These are phyloP conservation scores for Sylvilagus bachmani DNA, from an alignment of 2,113 vertebrate genomes.

Conservation along the genomic window DNA sequence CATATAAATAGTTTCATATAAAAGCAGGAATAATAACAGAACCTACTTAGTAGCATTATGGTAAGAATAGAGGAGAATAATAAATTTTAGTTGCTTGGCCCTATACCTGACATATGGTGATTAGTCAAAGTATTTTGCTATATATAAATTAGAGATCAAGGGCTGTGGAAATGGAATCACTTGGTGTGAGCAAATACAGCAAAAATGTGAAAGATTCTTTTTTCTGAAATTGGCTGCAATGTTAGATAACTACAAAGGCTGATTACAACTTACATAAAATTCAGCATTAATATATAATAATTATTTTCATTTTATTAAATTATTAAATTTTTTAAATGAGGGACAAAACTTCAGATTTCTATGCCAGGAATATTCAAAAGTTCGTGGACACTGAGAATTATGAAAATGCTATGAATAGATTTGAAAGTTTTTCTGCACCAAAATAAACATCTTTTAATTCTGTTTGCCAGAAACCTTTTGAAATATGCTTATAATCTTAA, in stretches of 20 bases:
- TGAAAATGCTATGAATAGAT: too few species aligned
- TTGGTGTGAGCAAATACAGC: neutral
- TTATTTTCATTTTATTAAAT: neutral
- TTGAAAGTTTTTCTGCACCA: too few species aligned
- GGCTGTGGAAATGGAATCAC: neutral
- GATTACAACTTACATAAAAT: constrained; percentile 11
- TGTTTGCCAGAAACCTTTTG: too few species aligned
- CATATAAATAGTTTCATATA: constrained; percentile 27
- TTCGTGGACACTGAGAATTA: too few species aligned
- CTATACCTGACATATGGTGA: neutral
- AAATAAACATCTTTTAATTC: too few species aligned
- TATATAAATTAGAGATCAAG: constrained; percentile 3
- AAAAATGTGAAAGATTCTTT: neutral
- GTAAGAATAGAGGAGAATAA: constrained; percentile 14
- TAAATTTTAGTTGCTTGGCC: constrained; percentile 40
- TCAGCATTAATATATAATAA: neutral
- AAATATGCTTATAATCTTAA: neutral
- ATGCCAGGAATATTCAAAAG: neutral
- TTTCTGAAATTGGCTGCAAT: constrained; percentile 42
- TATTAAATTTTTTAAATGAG: constrained; percentile 24
- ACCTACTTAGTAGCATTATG: neutral
- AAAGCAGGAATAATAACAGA: constrained; percentile 40
- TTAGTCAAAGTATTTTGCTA: constrained; percentile 34
- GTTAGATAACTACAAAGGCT: neutral
- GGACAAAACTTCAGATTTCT: neutral